These are phyloP conservation scores for Nansenia antarctica DNA, from an alignment of 2,113 vertebrate genomes.

Conservation along the genomic window DNA sequence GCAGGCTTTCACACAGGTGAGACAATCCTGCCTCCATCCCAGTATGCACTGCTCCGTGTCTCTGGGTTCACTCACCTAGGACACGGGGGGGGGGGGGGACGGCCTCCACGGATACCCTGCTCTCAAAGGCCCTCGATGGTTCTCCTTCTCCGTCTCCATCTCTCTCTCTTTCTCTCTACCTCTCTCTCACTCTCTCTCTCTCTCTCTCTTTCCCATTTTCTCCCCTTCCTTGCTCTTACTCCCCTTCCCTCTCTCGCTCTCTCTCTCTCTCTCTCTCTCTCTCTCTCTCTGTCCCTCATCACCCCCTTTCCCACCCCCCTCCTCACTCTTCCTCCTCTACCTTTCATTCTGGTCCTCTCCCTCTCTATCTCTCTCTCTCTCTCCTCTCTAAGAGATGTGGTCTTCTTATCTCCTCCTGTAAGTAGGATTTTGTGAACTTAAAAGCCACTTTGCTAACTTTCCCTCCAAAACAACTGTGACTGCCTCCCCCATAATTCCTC, in stretches of 20 bases:
- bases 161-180: no score
- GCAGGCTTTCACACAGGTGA: slow-evolving; percentile 57
- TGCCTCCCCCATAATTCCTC: slow-evolving; percentile 34
- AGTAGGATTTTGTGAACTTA: slow-evolving; percentile 69
- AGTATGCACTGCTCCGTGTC: slow-evolving; percentile 32
- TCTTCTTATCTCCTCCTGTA: slow-evolving; percentile 73
- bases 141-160: slow-evolving; percentile 42
- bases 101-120: slow-evolving; percentile 36
- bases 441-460: slow-evolving; percentile 66
- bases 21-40: slow-evolving; percentile 45
- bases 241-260: slow-evolving; percentile 17
- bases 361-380: not conserved
- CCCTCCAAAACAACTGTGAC: slow-evolving; percentile 35
- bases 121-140: slow-evolving; percentile 36
- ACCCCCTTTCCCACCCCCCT: not conserved
- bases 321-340: not conserved
- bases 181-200: slow-evolving; percentile 11
- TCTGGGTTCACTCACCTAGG: slow-evolving; percentile 41
- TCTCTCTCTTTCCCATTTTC: not conserved
- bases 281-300: slow-evolving; percentile 45
- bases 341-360: slow-evolving; percentile 51
- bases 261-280: slow-evolving; percentile 24
- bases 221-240: slow-evolving; percentile 29
- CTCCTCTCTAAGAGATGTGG: slow-evolving; percentile 45
- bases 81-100: slow-evolving; percentile 26